phyloP scores from a whole-genome alignment of 2,113 vertebrate species.

The Nannospalax galili region DNA sequence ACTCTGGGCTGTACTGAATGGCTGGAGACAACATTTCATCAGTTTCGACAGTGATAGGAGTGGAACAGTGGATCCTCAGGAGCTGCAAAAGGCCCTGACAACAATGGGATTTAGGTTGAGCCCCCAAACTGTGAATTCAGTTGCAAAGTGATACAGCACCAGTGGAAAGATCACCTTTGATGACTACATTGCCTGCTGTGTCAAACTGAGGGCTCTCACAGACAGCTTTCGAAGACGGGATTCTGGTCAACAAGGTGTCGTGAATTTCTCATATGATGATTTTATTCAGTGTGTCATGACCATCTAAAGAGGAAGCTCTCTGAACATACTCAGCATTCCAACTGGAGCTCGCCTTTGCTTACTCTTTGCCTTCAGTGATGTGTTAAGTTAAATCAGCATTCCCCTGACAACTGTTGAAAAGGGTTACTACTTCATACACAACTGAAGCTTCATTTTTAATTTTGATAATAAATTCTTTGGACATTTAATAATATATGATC shows the following conservation, averaged over 20 bases:
- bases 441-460: constrained; percentile 61
- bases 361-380: background rate
- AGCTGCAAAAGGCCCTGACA: constrained; percentile 92
- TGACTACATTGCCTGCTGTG: constrained; percentile 94
- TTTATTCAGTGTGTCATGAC: constrained; percentile 90
- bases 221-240: constrained; percentile 94
- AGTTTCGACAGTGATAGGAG: constrained; percentile 92
- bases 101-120: constrained; percentile 93
- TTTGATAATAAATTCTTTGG: constrained; percentile 74
- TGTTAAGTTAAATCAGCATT: constrained; percentile 20
- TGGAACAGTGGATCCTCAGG: constrained; percentile 92
- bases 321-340: constrained; percentile 74
- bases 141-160: constrained; percentile 91
- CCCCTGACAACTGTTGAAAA: constrained; percentile 55
- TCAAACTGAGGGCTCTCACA: constrained; percentile 93
- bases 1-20: constrained; percentile 91
- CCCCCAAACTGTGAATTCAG: constrained; percentile 91
- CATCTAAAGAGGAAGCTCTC: constrained; percentile 74
- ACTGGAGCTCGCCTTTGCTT: constrained; percentile 60
- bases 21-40: constrained; percentile 93
- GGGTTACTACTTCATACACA: constrained; percentile 31
- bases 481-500: constrained; percentile 54
- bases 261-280: constrained; percentile 95
- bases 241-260: constrained; percentile 88
- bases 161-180: constrained; percentile 93